Evolutionary conservation across 2,888 invertebrate genomes (phyloP).

Genomic region (Azorinus chamasolen): DNA sequence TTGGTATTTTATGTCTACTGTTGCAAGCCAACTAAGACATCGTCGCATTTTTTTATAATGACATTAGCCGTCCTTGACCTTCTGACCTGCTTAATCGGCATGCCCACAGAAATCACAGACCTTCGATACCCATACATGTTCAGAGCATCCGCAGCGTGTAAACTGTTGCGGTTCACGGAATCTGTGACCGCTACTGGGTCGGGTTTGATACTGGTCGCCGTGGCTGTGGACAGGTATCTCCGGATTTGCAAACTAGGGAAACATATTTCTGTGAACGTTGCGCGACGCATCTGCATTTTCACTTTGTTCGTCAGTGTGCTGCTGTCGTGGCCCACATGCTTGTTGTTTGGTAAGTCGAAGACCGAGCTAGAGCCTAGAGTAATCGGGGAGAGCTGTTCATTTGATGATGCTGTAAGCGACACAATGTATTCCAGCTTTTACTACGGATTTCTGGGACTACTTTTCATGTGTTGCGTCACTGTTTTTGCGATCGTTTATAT

Average conservation of each 20-base stretch:
- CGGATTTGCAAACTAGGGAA: conserved; percentile 79
- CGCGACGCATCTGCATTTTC: conserved; percentile 73
- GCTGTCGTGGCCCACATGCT: conserved; percentile 77
- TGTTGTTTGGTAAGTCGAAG: conserved; percentile 78
- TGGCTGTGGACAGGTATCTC: conserved; percentile 80
- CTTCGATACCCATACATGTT: conserved; percentile 81
- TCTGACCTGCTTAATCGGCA: conserved; percentile 80
- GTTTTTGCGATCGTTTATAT: conserved; percentile 79
- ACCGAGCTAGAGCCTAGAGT: conserved; percentile 66
- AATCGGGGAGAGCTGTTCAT: conserved; percentile 79
- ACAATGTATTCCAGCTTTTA: conserved; percentile 79
- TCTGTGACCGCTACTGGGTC: conserved; percentile 81
- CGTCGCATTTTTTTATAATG: conserved; percentile 82
- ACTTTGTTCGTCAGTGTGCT: conserved; percentile 74
- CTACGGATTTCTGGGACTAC: conserved; percentile 78
- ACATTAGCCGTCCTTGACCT: conserved; percentile 79
- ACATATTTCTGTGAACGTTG: conserved; percentile 73
- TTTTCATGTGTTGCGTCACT: conserved; percentile 76
- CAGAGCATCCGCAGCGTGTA: conserved; percentile 78
- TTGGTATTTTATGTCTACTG: conserved; percentile 80
- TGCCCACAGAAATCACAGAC: conserved; percentile 82
- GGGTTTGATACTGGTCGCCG: conserved; percentile 76
- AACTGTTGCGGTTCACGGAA: conserved; percentile 79
- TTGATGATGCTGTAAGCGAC: conserved; percentile 75
- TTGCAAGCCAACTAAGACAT: conserved; percentile 73